Base-by-base conservation (phyloP, 2,797 vertebrate species). In the Sebastes iracundus region DNA sequence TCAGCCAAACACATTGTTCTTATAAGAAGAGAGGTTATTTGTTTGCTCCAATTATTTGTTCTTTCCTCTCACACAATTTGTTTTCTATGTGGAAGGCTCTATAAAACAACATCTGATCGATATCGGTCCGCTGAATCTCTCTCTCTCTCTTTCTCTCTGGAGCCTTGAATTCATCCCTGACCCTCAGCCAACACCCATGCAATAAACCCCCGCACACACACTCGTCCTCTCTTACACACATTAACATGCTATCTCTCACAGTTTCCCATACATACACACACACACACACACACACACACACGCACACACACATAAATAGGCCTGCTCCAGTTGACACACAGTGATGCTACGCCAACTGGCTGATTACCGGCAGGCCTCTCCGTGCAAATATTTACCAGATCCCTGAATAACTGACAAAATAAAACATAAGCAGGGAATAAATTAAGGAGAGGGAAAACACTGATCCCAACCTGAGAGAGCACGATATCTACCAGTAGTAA, bases 321-420 rank as follows among this genome's bases (percentile, higher is more conserved):
- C 28, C 38, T 64, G 82, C 73, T 87, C 65, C 68, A 60, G 79
- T 82, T 80, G 79, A 87, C 84, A 88, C 75, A 79, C 66, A 71
- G 69, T 67, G 70, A 85, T 84, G 72, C 84, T 84, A 35, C 3
- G 80, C 91, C 89, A 90, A 85, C 81, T 90, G 84, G 79, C 82
- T 89, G 82, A 88, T 84, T 88, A 89, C 27, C 3, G 60, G 1
- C 80, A 70, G 74, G 69, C 80, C 69, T 84, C 83, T 76, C 80
- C 66, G 35, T 79, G 71, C 83, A 91, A 92, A 91, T 91, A 91
- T 93, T 90, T 89, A 83, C 78, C 80, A 86, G 58, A 90, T 80
- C 77, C 58, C 64, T 46, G 63, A 87, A 88, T 82, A 90, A 88
- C 73, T 79, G 67, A 81, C 79, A 88, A 91, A 90, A 90, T 91